A percentile compares a stretch with the other conserved stretches of the same genome.
Evolutionary conservation across 2,113 vertebrate species (phyloP).

Genomic region (Chaetodon auriga): DNA sequence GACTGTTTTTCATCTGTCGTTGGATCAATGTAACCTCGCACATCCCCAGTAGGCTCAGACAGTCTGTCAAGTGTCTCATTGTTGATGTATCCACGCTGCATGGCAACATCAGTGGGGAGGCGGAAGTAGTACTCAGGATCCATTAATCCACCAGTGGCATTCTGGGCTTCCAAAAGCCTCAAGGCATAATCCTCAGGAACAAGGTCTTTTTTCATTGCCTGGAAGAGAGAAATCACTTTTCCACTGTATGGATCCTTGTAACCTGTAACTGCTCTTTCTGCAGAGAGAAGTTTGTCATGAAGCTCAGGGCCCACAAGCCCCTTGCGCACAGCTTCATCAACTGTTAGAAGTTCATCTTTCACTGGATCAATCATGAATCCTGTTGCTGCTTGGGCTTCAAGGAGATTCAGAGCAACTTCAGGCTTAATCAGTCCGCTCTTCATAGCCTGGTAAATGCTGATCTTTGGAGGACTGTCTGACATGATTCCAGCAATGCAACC

Average conservation of each 20-base stretch:
- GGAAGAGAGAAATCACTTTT: conserved; percentile 95
- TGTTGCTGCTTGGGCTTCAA: conserved; percentile 97
- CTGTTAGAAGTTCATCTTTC: conserved; percentile 91
- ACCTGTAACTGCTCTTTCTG: conserved; percentile 94
- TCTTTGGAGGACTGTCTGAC: conserved; percentile 86
- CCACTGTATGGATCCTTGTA: conserved; percentile 96
- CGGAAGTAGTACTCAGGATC: conserved; percentile 94
- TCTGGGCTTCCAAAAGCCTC: conserved; percentile 92
- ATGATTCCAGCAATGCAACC: conserved; percentile 93
- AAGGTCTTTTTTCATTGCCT: conserved; percentile 97
- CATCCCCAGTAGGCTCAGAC: conserved; percentile 81
- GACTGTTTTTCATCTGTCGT: conserved; percentile 91
- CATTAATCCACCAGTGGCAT: conserved; percentile 92
- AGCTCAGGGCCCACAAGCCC: conserved; percentile 95
- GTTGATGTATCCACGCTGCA: conserved; percentile 93
- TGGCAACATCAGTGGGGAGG: conserved; percentile 91
- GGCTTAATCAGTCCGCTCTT: conserved; percentile 90
- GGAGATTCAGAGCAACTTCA: conserved; percentile 89
- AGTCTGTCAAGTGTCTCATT: conserved; percentile 90
- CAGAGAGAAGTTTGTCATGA: conserved; percentile 94
- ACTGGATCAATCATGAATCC: conserved; percentile 94
- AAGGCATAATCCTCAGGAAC: conserved; percentile 92
- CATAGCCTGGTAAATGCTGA: conserved; percentile 93
- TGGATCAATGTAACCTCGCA: conserved; percentile 90
- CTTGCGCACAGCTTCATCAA: conserved; percentile 96